phyloP scores from a whole-genome alignment of 1,140 invertebrate genomes.

The Oreohelix idahoensis region DNA sequence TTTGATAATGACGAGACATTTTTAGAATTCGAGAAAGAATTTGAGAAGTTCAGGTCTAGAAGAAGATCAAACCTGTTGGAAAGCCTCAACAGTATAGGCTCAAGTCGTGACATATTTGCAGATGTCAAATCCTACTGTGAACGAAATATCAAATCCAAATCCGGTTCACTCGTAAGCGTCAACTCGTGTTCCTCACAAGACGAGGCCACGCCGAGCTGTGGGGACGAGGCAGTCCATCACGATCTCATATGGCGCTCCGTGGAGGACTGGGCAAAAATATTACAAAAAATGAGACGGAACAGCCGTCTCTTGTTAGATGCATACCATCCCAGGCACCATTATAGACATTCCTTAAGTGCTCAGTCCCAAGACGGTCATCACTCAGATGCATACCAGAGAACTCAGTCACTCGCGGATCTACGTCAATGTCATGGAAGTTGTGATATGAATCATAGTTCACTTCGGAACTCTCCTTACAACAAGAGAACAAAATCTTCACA shows the following conservation, averaged over 20 bases:
- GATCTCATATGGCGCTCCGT: constrained; percentile 57
- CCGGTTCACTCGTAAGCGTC: constrained; percentile 4
- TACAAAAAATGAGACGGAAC: constrained; percentile 61
- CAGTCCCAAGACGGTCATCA: neutral
- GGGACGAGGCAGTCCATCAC: neutral
- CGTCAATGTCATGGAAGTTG: neutral
- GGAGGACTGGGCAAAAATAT: constrained; percentile 66
- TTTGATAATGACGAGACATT: constrained; percentile 69
- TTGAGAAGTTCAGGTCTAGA: constrained; percentile 61
- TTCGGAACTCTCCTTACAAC: neutral
- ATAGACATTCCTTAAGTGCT: constrained; percentile 11
- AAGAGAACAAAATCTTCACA: neutral
- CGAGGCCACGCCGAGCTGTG: constrained; percentile 30
- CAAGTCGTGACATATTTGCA: constrained; percentile 62
- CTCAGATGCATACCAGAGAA: constrained; percentile 11
- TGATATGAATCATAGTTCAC: neutral
- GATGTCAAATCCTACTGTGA: constrained; percentile 69
- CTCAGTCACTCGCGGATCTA: constrained; percentile 27
- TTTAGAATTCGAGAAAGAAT: constrained; percentile 66
- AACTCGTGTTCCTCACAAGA: constrained; percentile 3
- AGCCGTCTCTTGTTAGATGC: constrained; percentile 46
- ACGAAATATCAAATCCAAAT: constrained; percentile 42
- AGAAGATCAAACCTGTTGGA: constrained; percentile 55
- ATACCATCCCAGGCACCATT: neutral
- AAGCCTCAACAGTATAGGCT: constrained; percentile 52